A percentile compares a stretch with the other conserved stretches of the same genome.
phyloP scores from a whole-genome alignment of 2,888 invertebrate species.

The Aromia moschata region DNA sequence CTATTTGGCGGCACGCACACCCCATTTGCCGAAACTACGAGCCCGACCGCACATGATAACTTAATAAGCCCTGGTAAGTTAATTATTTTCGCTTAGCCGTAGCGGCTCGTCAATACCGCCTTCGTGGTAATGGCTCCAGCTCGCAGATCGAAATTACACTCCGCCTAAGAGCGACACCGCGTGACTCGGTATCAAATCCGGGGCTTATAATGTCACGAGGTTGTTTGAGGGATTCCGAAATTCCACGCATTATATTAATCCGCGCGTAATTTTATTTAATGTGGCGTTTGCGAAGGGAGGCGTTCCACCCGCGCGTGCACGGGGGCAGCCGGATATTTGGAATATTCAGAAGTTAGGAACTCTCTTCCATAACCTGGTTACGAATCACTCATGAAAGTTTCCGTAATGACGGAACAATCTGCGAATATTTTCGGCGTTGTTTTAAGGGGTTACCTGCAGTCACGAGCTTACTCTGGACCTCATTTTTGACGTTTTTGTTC shows the following conservation, averaged over 20 bases:
- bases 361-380: not conserved
- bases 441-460: no score
- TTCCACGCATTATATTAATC: not conserved
- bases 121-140: conserved; percentile 6
- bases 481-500: no score
- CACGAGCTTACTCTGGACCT: no score
- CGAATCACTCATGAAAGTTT: no score
- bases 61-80: conserved; percentile 8
- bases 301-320: no score
- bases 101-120: conserved; percentile 3
- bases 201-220: conserved; percentile 13
- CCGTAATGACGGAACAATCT: no score
- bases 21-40: no score
- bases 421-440: no score
- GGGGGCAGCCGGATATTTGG: not conserved
- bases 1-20: no score
- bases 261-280: not conserved
- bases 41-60: conserved; percentile 7
- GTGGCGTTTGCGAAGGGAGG: not conserved
- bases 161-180: conserved; percentile 11
- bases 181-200: conserved; percentile 14
- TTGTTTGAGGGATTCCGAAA: not conserved
- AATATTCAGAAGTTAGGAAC: not conserved
- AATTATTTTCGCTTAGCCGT: conserved; percentile 11
- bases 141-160: conserved; percentile 18